phyloP scores from a whole-genome alignment of 2,797 vertebrate genomes.

The Cynodonichthys magdalenae region DNA sequence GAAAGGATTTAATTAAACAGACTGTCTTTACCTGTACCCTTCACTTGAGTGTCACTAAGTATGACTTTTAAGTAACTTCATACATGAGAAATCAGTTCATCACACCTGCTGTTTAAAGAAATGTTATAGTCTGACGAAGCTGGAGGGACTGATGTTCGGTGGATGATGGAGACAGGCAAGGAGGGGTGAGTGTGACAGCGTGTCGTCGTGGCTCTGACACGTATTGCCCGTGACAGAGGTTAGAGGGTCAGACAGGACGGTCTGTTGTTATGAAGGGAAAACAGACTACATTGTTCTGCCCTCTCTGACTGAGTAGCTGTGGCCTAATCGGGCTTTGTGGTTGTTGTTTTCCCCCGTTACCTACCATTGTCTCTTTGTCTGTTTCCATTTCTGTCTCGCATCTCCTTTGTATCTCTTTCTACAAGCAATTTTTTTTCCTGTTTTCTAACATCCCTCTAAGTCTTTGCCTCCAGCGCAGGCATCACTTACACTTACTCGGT shows the following conservation, averaged over 20 bases:
- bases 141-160: constrained; percentile 44
- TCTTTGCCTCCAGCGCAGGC: constrained; percentile 38
- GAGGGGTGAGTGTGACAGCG: constrained; percentile 63
- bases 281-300: constrained; percentile 77
- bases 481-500: constrained; percentile 51
- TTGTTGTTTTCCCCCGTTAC: constrained; percentile 52
- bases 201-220: constrained; percentile 76
- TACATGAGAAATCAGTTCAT: constrained; percentile 23
- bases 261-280: constrained; percentile 83
- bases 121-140: constrained; percentile 53
- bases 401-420: constrained; percentile 10
- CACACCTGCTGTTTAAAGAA: constrained; percentile 41
- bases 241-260: constrained; percentile 82
- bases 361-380: constrained; percentile 58
- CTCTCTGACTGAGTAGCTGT: constrained; percentile 67
- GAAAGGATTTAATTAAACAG: too few species aligned
- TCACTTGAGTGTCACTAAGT: background rate
- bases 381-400: constrained; percentile 37
- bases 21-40: too few species aligned
- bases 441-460: constrained; percentile 25
- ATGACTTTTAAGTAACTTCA: background rate
- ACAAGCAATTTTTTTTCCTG: constrained; percentile 17
- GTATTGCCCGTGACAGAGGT: constrained; percentile 85
- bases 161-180: constrained; percentile 20
- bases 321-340: constrained; percentile 83